Base-by-base conservation (phyloP, 1,140 invertebrate species). In the Bursaphelenchus mucronatus region DNA sequence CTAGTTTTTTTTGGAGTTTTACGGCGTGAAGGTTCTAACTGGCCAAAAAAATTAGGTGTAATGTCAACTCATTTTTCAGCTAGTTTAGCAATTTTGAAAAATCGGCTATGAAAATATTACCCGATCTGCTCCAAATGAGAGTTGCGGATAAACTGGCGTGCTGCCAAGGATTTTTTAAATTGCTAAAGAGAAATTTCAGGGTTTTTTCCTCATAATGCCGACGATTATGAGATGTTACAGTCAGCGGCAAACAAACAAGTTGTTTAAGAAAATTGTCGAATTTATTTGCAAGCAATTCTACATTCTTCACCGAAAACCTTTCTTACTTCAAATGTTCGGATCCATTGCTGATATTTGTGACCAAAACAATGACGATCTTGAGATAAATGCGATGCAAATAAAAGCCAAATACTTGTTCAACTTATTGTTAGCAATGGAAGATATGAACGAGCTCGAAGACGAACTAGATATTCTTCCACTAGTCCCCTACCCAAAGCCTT, bases 211-310 rank as follows among this genome's bases (percentile, higher is more conserved):
- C 67, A 94, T 99, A 57, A 96, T 98, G 89, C 95, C 95, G 19
- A 96, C 94, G 0, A 83, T 99, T 11, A 82, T 99, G 45, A 89
- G 94, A 83, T 89, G 97, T 30, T 99, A 98, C 83, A 92, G 91
- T 5, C 95, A 93, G 74, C 92, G 97, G 82, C 94, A 97, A 84
- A 94, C 92, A 0, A 98, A 99, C 83, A 80, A 82, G 43, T 82
- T 97, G 15, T 89, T 98, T 0, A 94, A 90, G 0, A 89, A 90
- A 0, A 94, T 94, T 0, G 90, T 99, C 53, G 93, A 98, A 82
- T 98, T 97, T 82, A 90, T 92, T 0, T 94, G 94, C 7, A 94
- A 96, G 79, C 94, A 98, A 82, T 97, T 99, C 83, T 98, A 97
- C 83, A 86, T 97, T 53, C 88, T 99, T 81, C 97, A 99, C 79